Evolutionary conservation across 2,113 vertebrate species (phyloP).

Genomic region (Marcusenius ussheri): DNA sequence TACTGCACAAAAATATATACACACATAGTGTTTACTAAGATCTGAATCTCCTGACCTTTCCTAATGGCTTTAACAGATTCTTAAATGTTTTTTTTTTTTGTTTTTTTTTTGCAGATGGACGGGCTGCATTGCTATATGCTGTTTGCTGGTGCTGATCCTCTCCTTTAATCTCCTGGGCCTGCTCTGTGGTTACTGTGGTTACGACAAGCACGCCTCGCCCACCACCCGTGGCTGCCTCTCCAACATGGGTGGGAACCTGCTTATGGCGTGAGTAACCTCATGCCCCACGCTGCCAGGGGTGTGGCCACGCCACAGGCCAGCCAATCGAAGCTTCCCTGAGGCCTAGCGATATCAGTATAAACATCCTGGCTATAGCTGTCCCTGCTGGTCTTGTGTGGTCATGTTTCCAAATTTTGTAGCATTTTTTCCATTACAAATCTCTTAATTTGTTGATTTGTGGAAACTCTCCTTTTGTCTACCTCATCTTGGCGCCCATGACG

Average conservation of each 20-base stretch:
- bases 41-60: not conserved
- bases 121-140: constrained; percentile 70
- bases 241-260: constrained; percentile 87
- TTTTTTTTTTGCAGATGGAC: constrained; percentile 70
- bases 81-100: too few species aligned
- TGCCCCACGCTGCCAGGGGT: not conserved
- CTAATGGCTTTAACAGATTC: not conserved
- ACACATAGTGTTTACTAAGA: not conserved
- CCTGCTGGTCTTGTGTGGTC: not conserved
- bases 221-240: constrained; percentile 85
- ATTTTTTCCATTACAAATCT: too few species aligned
- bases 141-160: constrained; percentile 70
- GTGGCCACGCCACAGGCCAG: not conserved
- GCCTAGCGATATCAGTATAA: not conserved
- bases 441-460: too few species aligned
- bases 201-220: constrained; percentile 74
- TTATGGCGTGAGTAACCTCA: constrained; percentile 79
- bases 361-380: not conserved
- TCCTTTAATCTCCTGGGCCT: constrained; percentile 81
- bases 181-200: constrained; percentile 77
- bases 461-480: too few species aligned
- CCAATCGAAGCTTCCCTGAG: not conserved
- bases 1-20: not conserved
- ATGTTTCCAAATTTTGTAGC: not conserved
- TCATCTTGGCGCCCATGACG: not conserved